Evolutionary conservation across 2,797 vertebrate genomes (phyloP), one percentile per base, ranked within the genome.

Genomic region (Diplodus puntazzo): DNA sequence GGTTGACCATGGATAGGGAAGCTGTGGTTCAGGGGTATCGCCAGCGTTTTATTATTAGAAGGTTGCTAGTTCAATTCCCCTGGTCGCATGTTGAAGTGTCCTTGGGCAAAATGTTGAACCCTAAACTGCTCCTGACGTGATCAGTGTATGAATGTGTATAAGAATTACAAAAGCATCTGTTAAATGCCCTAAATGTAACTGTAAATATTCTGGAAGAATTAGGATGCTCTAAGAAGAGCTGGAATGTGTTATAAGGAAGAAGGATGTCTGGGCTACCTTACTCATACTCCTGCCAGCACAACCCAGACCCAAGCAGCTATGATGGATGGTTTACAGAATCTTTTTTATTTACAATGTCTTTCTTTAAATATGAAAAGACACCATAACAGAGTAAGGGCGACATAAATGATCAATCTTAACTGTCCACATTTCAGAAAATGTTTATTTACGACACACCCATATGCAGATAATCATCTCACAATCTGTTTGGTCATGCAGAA

Each of bases 401-500:
- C 16, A 25, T 7, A 53, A 10, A 62, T 11, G 13, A 13, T 46
- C 6, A 42, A 5, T 20, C 2, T 34, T 11, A 21, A 49, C 23
- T 23, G 34, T 49, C 25, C 20, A 34, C 5, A 50, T 12, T 25
- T 55, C 68, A 46, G 14, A 60, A 34, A 16, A n/a, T 42, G 27
- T 70, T 49, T 61, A 60, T 54, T 18, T 39, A 12, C 46, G 12
- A 45, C 42, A n/a, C 18, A 5, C 34, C 39, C n/a, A 10, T 25
- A 46, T 8, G 8, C 0, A 23, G 21, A 55, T 27, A 21, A 49
- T 25, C 57, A 53, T 55, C 42, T 71, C 61, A 25, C 61, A 25
- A 71, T 81, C 64, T 42, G 72, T 82, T 84, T 65, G 69, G 82
- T 86, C 55, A 70, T 16, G 34, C 69, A 64, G 52, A 69, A 85